These are phyloP conservation scores for Dipodomys spectabilis DNA, from an alignment of 2,113 vertebrate species.

Conservation along the genomic window DNA sequence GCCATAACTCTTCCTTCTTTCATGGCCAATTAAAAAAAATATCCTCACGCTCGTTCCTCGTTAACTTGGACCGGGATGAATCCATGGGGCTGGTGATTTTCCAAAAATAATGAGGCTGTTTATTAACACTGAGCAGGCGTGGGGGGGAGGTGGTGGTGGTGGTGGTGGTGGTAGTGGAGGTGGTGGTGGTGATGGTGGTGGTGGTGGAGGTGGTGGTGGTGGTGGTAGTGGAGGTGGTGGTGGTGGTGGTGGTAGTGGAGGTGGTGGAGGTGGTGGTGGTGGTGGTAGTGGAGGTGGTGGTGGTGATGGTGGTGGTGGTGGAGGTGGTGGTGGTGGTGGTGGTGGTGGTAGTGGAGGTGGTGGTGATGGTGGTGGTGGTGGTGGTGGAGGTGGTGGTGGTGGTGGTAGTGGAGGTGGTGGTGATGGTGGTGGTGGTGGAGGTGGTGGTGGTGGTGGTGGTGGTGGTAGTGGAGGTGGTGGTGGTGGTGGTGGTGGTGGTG, in stretches of 20 bases:
- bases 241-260: conserved; percentile 40
- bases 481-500: conserved; percentile 40
- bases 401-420: too few relatives aligned
- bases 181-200: conserved; percentile 1
- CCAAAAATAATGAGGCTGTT: conserved; percentile 87
- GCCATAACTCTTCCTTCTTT: conserved; percentile 81
- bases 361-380: not conserved
- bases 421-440: not conserved
- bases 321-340: conserved; percentile 53
- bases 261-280: conserved; percentile 39
- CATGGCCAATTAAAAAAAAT: conserved; percentile 66
- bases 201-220: conserved; percentile 48
- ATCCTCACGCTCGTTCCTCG: conserved; percentile 77
- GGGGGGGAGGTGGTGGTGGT: conserved; percentile 50
- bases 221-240: conserved; percentile 55
- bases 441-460: conserved; percentile 38
- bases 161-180: conserved; percentile 18
- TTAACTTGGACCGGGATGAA: conserved; percentile 82
- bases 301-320: conserved; percentile 8
- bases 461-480: conserved; percentile 55
- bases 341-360: too few relatives aligned
- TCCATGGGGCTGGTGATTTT: conserved; percentile 78
- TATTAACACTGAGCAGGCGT: conserved; percentile 82
- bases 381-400: conserved; percentile 48
- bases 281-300: conserved; percentile 63